These are phyloP conservation scores for Oncopeltus fasciatus DNA, from an alignment of 1,140 invertebrate species.

Conservation along the genomic window DNA sequence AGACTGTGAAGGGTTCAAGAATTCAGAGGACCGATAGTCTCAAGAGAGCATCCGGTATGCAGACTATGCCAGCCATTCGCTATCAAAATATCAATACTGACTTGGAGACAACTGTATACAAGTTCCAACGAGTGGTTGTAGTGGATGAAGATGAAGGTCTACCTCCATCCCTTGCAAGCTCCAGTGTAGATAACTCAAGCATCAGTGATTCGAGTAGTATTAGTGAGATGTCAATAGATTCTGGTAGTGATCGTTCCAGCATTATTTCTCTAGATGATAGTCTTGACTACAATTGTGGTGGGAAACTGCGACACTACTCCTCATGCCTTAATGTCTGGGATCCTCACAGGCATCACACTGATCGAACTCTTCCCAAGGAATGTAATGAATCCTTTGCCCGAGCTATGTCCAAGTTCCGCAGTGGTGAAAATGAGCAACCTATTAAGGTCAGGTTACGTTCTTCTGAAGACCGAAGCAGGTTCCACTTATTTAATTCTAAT, in stretches of 20 bases:
- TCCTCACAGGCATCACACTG: constrained; percentile 24
- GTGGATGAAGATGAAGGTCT: constrained; percentile 29
- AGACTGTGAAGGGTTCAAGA: not conserved
- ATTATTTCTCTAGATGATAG: constrained; percentile 40
- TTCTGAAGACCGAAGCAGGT: constrained; percentile 11
- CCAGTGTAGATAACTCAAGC: constrained; percentile 29
- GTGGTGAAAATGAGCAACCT: constrained; percentile 18
- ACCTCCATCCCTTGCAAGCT: constrained; percentile 7
- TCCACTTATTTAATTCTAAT: constrained; percentile 21
- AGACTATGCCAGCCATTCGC: constrained; percentile 34
- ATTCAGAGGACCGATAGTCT: constrained; percentile 28
- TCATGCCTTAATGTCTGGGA: constrained; percentile 27
- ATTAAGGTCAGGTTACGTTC: constrained; percentile 26
- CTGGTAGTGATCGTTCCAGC: constrained; percentile 39
- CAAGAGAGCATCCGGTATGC: constrained; percentile 31
- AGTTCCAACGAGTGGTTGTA: constrained; percentile 37
- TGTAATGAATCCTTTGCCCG: constrained; percentile 36
- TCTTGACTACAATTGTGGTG: constrained; percentile 32
- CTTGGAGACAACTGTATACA: constrained; percentile 29
- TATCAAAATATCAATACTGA: constrained; percentile 6
- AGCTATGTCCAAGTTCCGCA: constrained; percentile 33
- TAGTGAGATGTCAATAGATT: constrained; percentile 41
- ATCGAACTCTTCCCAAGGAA: constrained; percentile 32
- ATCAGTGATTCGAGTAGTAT: constrained; percentile 39
- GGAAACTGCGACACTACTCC: constrained; percentile 21